Conservation (phyloP, 2,113 vertebrate species). For the Siniperca chuatsi region DNA sequence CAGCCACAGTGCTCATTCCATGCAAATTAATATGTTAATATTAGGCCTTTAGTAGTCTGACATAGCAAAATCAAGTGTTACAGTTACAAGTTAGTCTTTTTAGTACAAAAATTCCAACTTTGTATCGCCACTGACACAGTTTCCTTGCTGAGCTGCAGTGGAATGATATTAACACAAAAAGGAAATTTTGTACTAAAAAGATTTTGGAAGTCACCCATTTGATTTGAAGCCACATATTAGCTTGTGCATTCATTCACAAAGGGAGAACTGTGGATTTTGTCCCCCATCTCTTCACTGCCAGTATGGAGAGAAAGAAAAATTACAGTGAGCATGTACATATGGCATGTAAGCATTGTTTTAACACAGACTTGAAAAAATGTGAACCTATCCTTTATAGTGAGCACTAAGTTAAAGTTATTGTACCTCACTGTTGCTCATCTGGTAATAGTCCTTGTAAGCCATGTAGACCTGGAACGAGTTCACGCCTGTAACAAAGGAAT, state of each 20-base stretch:
- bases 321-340: neutral
- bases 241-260: neutral
- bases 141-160: neutral
- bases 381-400: neutral
- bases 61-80: neutral
- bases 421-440: slow-evolving; percentile 98
- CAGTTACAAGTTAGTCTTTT: neutral
- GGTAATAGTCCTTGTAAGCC: slow-evolving; percentile 98
- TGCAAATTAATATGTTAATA: slow-evolving; percentile 2
- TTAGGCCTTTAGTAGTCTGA: neutral
- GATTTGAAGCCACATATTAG: neutral
- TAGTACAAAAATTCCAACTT: neutral
- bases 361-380: neutral
- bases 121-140: neutral
- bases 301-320: neutral
- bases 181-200: neutral
- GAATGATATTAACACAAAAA: neutral
- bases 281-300: neutral
- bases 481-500: slow-evolving; percentile 84
- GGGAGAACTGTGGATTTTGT: neutral
- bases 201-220: neutral
- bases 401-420: neutral
- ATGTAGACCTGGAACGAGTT: slow-evolving; percentile 99
- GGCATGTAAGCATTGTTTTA: neutral
- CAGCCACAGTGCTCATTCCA: neutral